phyloP scores from a whole-genome alignment of 2,888 invertebrate species.

The Elegia similella region DNA sequence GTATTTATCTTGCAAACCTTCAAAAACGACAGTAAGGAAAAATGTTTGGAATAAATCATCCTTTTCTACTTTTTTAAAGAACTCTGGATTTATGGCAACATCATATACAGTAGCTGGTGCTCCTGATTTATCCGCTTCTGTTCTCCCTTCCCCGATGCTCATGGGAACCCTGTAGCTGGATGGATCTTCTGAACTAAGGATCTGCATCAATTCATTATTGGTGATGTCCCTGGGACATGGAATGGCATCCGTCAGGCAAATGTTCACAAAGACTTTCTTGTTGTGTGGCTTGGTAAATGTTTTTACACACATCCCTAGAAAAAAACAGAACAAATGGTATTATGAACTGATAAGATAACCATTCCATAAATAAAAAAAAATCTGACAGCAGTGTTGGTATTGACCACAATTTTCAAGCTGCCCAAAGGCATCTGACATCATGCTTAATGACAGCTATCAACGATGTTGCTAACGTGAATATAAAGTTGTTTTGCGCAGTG shows the following conservation, averaged over 20 bases:
- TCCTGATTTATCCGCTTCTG: slow-evolving; percentile 89
- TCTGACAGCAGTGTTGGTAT: too few relatives aligned
- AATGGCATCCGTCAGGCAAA: slow-evolving; percentile 90
- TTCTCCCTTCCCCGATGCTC: slow-evolving; percentile 92
- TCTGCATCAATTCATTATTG: slow-evolving; percentile 85
- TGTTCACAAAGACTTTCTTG: slow-evolving; percentile 92
- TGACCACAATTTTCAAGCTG: too few relatives aligned
- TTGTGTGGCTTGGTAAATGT: slow-evolving; percentile 83
- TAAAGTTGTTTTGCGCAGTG: too few relatives aligned
- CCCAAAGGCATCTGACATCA: too few relatives aligned
- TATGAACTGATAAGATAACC: too few relatives aligned
- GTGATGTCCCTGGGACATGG: slow-evolving; percentile 87
- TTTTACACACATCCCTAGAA: slow-evolving; percentile 90
- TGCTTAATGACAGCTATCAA: too few relatives aligned
- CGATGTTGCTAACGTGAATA: too few relatives aligned
- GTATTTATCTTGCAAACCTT: slow-evolving; percentile 89
- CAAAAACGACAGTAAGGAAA: slow-evolving; percentile 89
- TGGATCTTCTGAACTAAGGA: slow-evolving; percentile 86
- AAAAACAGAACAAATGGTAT: slow-evolving; percentile 8
- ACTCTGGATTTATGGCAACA: slow-evolving; percentile 90
- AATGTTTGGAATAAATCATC: slow-evolving; percentile 89
- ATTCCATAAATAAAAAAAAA: too few relatives aligned
- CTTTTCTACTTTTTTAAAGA: slow-evolving; percentile 87
- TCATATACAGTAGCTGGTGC: slow-evolving; percentile 89
- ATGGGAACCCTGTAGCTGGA: slow-evolving; percentile 91